Base-by-base conservation (phyloP, 2,113 vertebrate species). In the Cacatua alba region DNA sequence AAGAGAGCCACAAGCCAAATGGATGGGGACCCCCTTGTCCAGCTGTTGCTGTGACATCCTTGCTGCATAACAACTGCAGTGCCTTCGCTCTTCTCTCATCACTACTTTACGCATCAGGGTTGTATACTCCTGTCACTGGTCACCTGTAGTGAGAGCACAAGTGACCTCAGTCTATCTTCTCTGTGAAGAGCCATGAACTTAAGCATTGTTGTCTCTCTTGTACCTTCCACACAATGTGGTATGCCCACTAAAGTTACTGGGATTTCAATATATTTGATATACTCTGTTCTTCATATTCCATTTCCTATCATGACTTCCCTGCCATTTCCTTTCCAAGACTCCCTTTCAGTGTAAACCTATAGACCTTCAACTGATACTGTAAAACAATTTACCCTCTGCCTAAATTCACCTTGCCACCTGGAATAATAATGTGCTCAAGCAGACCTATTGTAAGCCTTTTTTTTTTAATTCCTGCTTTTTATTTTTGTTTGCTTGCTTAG, bases 1-100 rank as follows among this genome's bases (percentile, higher is more conserved):
- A 7, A 62, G 23, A 49, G 37, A 84, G 11, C 25, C 18, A 28
- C 4, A 68, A 64, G 31, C 17, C 44, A 65, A 46, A 0, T 2
- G 57, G 48, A 63, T 1, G 1, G 52, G n/a, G 35, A 90, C 23
- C 6, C 5, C 1, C 0, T 23, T 26, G 4, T 44, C 18, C 55
- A 81, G 25, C 20, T 86, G 46, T 71, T 3, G 1, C 29, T 83
- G 12, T 2, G 2, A 44, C 15, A 60, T 51, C 64, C 26, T 59
- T 70, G 43, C 19, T 84, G 25, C 39, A 19, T 51, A 43, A 74
- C 81, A 80, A 23, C 49, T 67, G 17, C 43, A 69, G 35, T 23
- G 24, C 10, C 29, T 79, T 91, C 51, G 9, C 15, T 63, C 13
- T 49, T 68, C 28, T 65, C 26, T 72, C 6, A 0, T 18, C 46